Conservation (phyloP, 1,140 invertebrate species). For the Proales similis region DNA sequence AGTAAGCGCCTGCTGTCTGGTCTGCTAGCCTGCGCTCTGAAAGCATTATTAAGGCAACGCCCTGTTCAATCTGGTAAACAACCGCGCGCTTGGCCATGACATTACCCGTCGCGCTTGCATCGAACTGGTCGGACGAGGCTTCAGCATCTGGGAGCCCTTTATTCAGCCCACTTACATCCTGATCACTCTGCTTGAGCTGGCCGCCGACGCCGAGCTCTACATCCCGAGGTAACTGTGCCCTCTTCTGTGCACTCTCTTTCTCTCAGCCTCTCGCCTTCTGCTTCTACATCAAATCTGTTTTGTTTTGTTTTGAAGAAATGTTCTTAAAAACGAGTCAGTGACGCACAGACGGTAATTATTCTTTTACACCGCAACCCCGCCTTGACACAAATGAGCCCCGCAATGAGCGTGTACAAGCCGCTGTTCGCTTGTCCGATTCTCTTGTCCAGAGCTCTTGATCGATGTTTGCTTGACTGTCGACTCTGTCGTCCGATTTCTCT, state of each 20-base stretch:
- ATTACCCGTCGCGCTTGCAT: slow-evolving; percentile 85
- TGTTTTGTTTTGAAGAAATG: background rate
- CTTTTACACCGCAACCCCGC: too few species aligned
- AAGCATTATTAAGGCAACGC: slow-evolving; percentile 64
- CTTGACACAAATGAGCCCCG: too few species aligned
- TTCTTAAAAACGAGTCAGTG: too few species aligned
- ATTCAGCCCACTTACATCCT: slow-evolving; percentile 85
- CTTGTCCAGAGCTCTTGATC: too few species aligned
- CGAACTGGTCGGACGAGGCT: slow-evolving; percentile 81
- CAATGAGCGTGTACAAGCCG: too few species aligned
- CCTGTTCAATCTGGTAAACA: slow-evolving; percentile 75
- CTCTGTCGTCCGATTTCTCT: too few species aligned
- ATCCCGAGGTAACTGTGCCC: slow-evolving; percentile 1
- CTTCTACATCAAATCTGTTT: background rate
- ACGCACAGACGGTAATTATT: too few species aligned
- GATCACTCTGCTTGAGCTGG: slow-evolving; percentile 80
- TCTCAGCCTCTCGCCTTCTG: background rate
- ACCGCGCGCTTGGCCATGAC: slow-evolving; percentile 75
- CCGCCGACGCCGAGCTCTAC: slow-evolving; percentile 76
- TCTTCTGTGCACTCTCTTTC: background rate
- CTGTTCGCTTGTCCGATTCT: too few species aligned
- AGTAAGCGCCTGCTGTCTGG: slow-evolving; percentile 56
- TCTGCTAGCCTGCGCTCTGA: background rate
- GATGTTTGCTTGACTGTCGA: too few species aligned
- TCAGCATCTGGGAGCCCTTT: slow-evolving; percentile 97